Evolutionary conservation across 2,113 vertebrate species (phyloP).

Genomic region (Sciurus niger): DNA sequence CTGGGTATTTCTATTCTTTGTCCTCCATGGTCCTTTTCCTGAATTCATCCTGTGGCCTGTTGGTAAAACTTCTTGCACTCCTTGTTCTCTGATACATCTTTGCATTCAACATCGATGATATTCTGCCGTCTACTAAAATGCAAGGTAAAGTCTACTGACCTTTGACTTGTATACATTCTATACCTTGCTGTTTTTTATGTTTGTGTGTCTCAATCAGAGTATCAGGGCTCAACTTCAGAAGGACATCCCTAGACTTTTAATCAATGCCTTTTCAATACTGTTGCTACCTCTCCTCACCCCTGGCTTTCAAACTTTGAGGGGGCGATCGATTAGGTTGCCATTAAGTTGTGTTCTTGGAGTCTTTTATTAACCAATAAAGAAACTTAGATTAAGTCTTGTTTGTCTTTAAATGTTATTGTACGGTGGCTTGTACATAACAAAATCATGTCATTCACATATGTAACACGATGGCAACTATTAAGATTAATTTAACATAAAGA

Average conservation of each 20-base stretch:
- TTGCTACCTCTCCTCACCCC: neutral
- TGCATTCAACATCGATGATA: neutral
- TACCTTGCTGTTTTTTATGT: neutral
- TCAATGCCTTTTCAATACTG: neutral
- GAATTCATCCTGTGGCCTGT: neutral
- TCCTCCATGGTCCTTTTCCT: neutral
- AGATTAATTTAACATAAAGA: neutral
- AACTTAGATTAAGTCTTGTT: neutral
- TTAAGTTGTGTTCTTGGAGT: slow-evolving; percentile 36
- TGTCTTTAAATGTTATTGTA: slow-evolving; percentile 42
- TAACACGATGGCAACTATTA: slow-evolving; percentile 38
- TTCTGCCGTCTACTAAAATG: neutral
- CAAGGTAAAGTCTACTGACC: neutral
- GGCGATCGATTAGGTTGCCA: neutral
- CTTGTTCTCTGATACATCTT: neutral
- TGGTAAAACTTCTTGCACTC: neutral
- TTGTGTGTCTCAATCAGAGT: neutral
- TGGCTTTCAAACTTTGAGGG: slow-evolving; percentile 13
- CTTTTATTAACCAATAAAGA: neutral
- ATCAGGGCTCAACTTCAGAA: neutral
- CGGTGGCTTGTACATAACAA: neutral
- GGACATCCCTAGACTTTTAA: neutral
- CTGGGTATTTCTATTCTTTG: neutral
- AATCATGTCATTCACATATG: slow-evolving; percentile 51
- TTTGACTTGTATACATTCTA: neutral